Evolutionary conservation across 2,888 invertebrate species (phyloP), one percentile per base, ranked within the genome.

Genomic region (Chirona hameri): DNA sequence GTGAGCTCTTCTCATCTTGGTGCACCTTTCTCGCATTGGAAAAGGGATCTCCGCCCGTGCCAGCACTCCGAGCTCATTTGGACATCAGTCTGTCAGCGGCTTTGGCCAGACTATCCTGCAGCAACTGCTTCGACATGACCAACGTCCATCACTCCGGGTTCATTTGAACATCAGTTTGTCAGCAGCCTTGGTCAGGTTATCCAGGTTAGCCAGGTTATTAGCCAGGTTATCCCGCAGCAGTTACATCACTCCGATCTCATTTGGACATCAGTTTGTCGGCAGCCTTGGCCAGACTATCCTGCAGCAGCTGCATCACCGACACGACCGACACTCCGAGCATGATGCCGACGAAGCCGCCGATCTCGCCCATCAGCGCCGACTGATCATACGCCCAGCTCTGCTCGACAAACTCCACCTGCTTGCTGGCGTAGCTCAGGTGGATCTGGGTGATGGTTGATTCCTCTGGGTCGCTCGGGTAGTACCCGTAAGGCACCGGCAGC

Each of bases 321-420:
- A 65, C 65, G n/a, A 65, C n/a, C n/a, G 65, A 65, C n/a, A 65
- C 65, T n/a, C 65, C 65, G n/a, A 65, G 65, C 65, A 65, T 65
- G 65, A 65, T 65, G 65, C 65, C 65, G 10, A 65, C 65, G n/a
- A 65, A n/a, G 27, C 65, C 65, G 27, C 65, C 65, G 65, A 65
- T n/a, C 27, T 65, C 65, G 5, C 65, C 65, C 27, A 65, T n/a
- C 65, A 65, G 65, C n/a, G 65, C 65, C n/a, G 65, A 65, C 7
- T n/a, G 27, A 27, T 65, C 65, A 27, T 65, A 65, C 4, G 65
- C 65, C 65, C 65, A 65, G n/a, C n/a, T 65, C 65, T 65, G 65
- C n/a, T n/a, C n/a, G 9, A 14, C 9, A 0, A 10, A 2, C n/a
- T 10, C 27, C 9, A 65, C 10, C 27, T 65, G 65, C 27, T 65